A percentile compares a stretch with the other conserved stretches of the same genome.
Conservation (phyloP, 2,888 invertebrate genomes). For the Malacosoma neustria region DNA sequence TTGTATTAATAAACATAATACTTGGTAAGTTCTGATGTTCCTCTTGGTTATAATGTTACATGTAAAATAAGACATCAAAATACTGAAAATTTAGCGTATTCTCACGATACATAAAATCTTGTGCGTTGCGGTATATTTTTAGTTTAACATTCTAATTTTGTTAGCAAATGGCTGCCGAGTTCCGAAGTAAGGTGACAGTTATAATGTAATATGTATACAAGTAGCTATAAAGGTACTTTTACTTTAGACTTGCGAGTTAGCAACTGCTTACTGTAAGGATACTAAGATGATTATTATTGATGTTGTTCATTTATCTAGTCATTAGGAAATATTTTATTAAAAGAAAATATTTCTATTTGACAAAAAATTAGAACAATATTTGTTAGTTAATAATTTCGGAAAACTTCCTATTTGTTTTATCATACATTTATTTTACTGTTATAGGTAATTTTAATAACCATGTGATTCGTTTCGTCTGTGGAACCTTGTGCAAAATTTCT, state of each 20-base stretch:
- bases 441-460: constrained; percentile 6
- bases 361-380: neutral
- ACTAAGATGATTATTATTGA: no score
- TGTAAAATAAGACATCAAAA: constrained; percentile 5
- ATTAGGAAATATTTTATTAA: no score
- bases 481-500: constrained; percentile 4
- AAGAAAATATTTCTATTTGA: neutral
- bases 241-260: neutral
- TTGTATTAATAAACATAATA: constrained; percentile 50
- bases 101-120: constrained; percentile 6
- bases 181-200: constrained; percentile 52
- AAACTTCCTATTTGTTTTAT: no score
- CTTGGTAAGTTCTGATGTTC: constrained; percentile 59
- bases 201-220: neutral
- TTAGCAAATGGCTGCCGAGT: constrained; percentile 74
- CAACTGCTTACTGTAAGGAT: neutral
- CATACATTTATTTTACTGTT: constrained; percentile 6
- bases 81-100: neutral
- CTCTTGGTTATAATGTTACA: constrained; percentile 20
- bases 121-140: constrained; percentile 39
- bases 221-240: neutral
- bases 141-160: constrained; percentile 65
- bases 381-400: neutral
- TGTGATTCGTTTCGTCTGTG: constrained; percentile 1
- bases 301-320: no score